Conservation (phyloP, 1,140 invertebrate species). For the Metopolophium dirhodum region DNA sequence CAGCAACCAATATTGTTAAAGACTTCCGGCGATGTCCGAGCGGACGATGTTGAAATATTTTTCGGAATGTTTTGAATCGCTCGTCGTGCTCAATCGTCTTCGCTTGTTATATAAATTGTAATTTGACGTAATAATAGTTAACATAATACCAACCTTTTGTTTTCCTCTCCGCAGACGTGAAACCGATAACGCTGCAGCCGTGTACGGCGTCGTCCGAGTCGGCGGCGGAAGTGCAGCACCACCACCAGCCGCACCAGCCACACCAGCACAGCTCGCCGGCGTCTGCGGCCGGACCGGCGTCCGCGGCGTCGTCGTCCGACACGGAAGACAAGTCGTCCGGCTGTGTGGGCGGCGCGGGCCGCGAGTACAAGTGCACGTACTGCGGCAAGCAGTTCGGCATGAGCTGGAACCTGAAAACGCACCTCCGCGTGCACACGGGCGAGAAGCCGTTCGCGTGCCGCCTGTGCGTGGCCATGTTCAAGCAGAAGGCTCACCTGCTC, state of each 20-base stretch:
- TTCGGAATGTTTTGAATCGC: too few species aligned
- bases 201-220: neutral
- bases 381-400: constrained; percentile 88
- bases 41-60: too few species aligned
- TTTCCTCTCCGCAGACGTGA: constrained; percentile 4
- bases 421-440: constrained; percentile 82
- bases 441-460: constrained; percentile 87
- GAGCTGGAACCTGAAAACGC: constrained; percentile 88
- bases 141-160: too few species aligned
- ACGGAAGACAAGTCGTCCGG: constrained; percentile 10
- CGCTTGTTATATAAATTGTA: too few species aligned
- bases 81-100: neutral
- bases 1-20: too few species aligned
- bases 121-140: too few species aligned
- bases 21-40: too few species aligned
- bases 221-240: neutral
- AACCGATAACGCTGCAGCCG: neutral
- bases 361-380: constrained; percentile 84
- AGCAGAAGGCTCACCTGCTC: constrained; percentile 83
- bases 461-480: constrained; percentile 86
- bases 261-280: neutral
- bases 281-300: neutral
- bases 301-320: constrained; percentile 14
- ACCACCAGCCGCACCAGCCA: neutral
- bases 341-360: constrained; percentile 63